phyloP scores from a whole-genome alignment of 2,113 vertebrate genomes.

The Seriola aureovittata region DNA sequence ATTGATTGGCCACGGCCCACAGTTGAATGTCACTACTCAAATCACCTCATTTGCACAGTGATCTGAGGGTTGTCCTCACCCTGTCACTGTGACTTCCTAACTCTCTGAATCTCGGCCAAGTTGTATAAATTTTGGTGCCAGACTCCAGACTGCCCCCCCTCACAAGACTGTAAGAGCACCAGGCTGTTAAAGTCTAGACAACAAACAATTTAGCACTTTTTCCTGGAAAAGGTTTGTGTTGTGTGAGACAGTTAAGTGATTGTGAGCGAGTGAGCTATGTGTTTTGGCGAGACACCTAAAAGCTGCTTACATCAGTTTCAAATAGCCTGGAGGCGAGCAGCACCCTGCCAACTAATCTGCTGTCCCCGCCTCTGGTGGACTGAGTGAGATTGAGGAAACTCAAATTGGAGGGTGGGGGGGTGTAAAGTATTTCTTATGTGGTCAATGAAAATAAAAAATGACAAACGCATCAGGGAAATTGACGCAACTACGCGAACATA shows the following conservation, averaged over 20 bases:
- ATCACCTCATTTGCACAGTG: too few relatives aligned
- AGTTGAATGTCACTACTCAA: too few relatives aligned
- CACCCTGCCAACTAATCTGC: slow-evolving; percentile 24
- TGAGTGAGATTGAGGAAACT: not conserved
- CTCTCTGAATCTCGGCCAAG: not conserved
- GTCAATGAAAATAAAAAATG: too few relatives aligned
- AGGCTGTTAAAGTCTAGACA: not conserved
- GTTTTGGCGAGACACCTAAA: not conserved
- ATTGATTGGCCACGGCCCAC: too few relatives aligned
- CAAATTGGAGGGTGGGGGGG: too few relatives aligned
- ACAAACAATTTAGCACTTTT: not conserved
- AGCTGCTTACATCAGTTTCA: slow-evolving; percentile 31
- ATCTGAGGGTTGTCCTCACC: too few relatives aligned
- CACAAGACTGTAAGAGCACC: not conserved
- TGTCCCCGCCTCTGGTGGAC: not conserved
- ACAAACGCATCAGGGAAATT: too few relatives aligned
- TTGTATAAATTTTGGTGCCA: not conserved
- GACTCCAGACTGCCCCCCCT: too few relatives aligned
- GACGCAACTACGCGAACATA: too few relatives aligned
- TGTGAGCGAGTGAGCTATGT: not conserved
- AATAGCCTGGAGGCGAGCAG: slow-evolving; percentile 28
- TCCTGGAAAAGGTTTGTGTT: not conserved
- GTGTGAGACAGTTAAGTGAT: slow-evolving; percentile 5
- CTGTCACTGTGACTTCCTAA: too few relatives aligned
- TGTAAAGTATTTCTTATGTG: too few relatives aligned